phyloP scores from a whole-genome alignment of 2,888 invertebrate species.

The Capitulum mitella region DNA sequence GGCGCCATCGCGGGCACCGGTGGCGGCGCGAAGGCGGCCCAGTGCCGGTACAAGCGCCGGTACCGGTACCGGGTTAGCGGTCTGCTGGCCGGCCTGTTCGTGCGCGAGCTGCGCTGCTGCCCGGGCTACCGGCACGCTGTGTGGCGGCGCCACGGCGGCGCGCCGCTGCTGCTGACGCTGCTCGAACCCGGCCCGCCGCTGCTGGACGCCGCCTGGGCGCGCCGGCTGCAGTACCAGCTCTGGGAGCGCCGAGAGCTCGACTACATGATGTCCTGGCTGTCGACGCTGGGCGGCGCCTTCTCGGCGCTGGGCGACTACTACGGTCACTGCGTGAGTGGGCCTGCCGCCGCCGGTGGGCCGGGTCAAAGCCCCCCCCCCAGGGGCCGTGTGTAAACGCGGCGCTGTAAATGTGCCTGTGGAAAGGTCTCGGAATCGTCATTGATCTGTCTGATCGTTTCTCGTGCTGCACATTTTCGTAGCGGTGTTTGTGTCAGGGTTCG shows the following conservation, averaged over 20 bases:
- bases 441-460: too few species aligned
- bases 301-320: constrained; percentile 77
- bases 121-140: not conserved
- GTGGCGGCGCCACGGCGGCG: not conserved
- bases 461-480: too few species aligned
- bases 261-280: constrained; percentile 58
- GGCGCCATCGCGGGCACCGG: too few species aligned
- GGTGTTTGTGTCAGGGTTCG: too few species aligned
- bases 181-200: not conserved
- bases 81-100: not conserved
- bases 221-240: not conserved
- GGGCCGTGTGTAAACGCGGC: too few species aligned
- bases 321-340: constrained; percentile 29
- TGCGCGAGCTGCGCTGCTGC: constrained; percentile 17
- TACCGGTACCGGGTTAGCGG: not conserved
- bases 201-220: not conserved
- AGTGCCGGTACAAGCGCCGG: too few species aligned
- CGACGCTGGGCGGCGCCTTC: constrained; percentile 92
- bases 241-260: constrained; percentile 32
- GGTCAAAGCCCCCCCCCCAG: too few species aligned
- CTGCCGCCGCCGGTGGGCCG: too few species aligned
- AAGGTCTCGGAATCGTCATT: too few species aligned
- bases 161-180: not conserved
- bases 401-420: too few species aligned
- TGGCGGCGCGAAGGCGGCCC: too few species aligned